Evolutionary conservation across 2,888 invertebrate species (phyloP).

Genomic region (Paralinhomoeus sp.): DNA sequence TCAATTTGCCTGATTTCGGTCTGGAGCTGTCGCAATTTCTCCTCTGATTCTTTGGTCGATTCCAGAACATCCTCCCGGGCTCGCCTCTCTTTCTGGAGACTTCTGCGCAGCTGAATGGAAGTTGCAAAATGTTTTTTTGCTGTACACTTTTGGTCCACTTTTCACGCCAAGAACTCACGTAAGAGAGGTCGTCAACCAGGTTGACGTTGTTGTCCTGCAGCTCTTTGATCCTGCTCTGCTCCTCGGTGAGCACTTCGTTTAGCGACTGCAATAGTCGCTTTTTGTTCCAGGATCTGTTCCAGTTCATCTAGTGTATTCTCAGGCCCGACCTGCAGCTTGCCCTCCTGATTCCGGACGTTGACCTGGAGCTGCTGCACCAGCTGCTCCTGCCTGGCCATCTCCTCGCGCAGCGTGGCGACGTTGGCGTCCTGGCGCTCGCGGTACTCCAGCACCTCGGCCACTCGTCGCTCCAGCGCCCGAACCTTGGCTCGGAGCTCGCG

Average conservation of each 20-base stretch:
- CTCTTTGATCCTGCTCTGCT: background rate
- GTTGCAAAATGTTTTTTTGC: background rate
- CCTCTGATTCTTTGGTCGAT: background rate
- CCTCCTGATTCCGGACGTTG: background rate
- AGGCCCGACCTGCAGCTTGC: background rate
- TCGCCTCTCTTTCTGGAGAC: background rate
- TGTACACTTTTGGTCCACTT: no score
- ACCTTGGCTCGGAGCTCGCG: constrained; percentile 9
- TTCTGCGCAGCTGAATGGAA: background rate
- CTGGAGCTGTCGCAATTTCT: background rate
- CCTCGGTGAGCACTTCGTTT: background rate
- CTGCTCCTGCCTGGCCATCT: constrained; percentile 6
- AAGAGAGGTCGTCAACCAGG: background rate
- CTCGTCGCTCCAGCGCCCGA: constrained; percentile 8
- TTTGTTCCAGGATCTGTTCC: background rate
- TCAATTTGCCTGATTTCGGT: background rate
- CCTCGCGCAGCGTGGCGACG: constrained; percentile 5
- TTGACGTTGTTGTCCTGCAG: background rate
- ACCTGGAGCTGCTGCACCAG: background rate
- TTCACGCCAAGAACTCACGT: background rate
- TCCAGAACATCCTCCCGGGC: background rate
- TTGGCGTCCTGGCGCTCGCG: constrained; percentile 7
- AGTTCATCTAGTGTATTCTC: background rate
- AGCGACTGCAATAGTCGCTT: background rate
- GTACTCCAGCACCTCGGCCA: constrained; percentile 10